A percentile compares a stretch with the other conserved stretches of the same genome.
Conservation (phyloP, 2,888 invertebrate genomes). For the Caenorhabditis drosophilae region DNA sequence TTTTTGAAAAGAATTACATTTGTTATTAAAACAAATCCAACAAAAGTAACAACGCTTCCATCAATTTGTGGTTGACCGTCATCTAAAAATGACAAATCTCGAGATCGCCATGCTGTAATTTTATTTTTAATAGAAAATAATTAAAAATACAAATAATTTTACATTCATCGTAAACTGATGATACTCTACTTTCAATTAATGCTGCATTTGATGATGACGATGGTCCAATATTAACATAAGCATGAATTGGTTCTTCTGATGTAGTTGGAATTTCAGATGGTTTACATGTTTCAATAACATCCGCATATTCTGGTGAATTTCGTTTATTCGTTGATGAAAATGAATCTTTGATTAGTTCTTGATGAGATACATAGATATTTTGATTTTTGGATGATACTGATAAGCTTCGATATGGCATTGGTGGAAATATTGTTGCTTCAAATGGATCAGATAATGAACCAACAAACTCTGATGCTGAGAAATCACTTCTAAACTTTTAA, state of each 20-base stretch:
- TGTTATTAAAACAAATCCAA: conserved; percentile 23
- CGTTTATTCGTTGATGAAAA: background rate
- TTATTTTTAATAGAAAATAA: too few species aligned
- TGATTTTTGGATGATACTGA: conserved; percentile 8
- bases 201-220: background rate
- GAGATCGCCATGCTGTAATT: too few species aligned
- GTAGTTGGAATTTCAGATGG: conserved; percentile 3
- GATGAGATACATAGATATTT: conserved; percentile 15
- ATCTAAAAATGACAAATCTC: conserved; percentile 2
- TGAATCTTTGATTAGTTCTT: background rate
- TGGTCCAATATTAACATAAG: conserved; percentile 22
- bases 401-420: background rate
- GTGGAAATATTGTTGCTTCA: background rate
- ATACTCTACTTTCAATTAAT: background rate
- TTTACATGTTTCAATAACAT: conserved; percentile 23
- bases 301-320: conserved; percentile 5
- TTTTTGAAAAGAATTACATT: conserved; percentile 25
- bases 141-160: too few species aligned
- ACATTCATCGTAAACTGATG: too few species aligned
- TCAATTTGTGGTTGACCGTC: conserved; percentile 23
- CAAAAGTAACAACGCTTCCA: conserved; percentile 19
- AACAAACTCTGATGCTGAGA: background rate
- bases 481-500: conserved; percentile 8
- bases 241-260: background rate
- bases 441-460: too few species aligned